Conservation (phyloP, 2,888 invertebrate species). For the Scotopteryx bipunctaria region DNA sequence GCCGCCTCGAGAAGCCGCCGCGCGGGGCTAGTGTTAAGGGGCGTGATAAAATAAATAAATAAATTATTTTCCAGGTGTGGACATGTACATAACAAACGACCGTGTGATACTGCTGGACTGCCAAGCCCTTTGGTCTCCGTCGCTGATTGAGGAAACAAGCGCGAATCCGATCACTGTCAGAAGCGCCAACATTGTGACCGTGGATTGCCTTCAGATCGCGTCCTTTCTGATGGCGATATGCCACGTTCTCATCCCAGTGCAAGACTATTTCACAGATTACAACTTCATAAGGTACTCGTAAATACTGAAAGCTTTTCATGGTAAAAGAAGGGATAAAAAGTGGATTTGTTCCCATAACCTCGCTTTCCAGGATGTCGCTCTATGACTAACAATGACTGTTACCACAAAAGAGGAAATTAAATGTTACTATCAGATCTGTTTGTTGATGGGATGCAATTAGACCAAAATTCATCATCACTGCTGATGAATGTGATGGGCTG, state of each 20-base stretch:
- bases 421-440: too few species aligned
- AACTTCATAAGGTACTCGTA: slow-evolving; percentile 86
- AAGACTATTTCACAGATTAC: slow-evolving; percentile 95
- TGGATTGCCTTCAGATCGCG: slow-evolving; percentile 90
- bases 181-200: slow-evolving; percentile 82
- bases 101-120: slow-evolving; percentile 94
- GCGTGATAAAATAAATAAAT: too few species aligned
- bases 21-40: too few species aligned
- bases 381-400: too few species aligned
- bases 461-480: background rate
- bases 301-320: too few species aligned
- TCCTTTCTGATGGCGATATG: slow-evolving; percentile 95
- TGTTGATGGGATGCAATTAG: too few species aligned
- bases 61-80: slow-evolving; percentile 84
- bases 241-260: slow-evolving; percentile 93
- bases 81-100: slow-evolving; percentile 88
- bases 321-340: too few species aligned
- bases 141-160: slow-evolving; percentile 85
- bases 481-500: too few species aligned
- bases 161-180: slow-evolving; percentile 77
- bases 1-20: too few species aligned
- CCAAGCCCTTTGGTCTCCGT: slow-evolving; percentile 91
- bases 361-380: too few species aligned
- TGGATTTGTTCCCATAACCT: too few species aligned
- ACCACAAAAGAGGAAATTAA: too few species aligned